Conservation (phyloP, 1,140 invertebrate genomes). For the Phthorimaea operculella region DNA sequence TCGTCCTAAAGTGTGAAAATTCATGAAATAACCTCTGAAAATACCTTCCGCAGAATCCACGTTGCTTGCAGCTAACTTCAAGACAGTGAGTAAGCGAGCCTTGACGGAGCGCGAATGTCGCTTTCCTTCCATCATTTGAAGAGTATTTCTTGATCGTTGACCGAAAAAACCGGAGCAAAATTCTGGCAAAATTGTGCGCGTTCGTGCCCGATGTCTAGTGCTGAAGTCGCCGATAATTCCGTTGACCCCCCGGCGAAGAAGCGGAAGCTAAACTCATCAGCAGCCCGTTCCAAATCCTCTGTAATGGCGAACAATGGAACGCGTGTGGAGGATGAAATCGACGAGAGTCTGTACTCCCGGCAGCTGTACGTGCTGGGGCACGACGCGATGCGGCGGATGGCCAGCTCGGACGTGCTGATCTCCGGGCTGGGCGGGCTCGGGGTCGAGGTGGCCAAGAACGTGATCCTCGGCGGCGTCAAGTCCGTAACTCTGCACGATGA, state of each 20-base stretch:
- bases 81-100: slow-evolving; percentile 64
- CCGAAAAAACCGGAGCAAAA: slow-evolving; percentile 56
- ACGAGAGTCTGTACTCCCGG: slow-evolving; percentile 95
- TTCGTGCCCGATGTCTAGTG: slow-evolving; percentile 88
- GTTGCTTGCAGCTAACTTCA: slow-evolving; percentile 55
- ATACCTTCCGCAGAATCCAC: slow-evolving; percentile 36
- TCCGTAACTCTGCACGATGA: slow-evolving; percentile 92
- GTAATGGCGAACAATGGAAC: slow-evolving; percentile 86
- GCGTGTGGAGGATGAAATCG: slow-evolving; percentile 79
- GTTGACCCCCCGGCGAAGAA: slow-evolving; percentile 88
- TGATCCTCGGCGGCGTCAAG: slow-evolving; percentile 97
- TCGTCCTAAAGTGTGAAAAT: background rate
- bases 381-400: slow-evolving; percentile 98
- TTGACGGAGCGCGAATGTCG: slow-evolving; percentile 62
- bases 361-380: slow-evolving; percentile 98
- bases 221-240: slow-evolving; percentile 84
- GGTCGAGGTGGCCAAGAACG: slow-evolving; percentile 98
- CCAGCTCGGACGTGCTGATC: slow-evolving; percentile 93
- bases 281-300: slow-evolving; percentile 68
- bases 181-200: slow-evolving; percentile 65
- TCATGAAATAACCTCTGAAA: slow-evolving; percentile 9
- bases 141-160: slow-evolving; percentile 54
- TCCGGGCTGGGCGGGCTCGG: slow-evolving; percentile 96
- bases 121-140: slow-evolving; percentile 52
- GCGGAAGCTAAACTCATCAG: slow-evolving; percentile 75